Evolutionary conservation across 2,113 vertebrate genomes (phyloP), one percentile per base, ranked within the genome.

Genomic region (Coracopsis vasa): DNA sequence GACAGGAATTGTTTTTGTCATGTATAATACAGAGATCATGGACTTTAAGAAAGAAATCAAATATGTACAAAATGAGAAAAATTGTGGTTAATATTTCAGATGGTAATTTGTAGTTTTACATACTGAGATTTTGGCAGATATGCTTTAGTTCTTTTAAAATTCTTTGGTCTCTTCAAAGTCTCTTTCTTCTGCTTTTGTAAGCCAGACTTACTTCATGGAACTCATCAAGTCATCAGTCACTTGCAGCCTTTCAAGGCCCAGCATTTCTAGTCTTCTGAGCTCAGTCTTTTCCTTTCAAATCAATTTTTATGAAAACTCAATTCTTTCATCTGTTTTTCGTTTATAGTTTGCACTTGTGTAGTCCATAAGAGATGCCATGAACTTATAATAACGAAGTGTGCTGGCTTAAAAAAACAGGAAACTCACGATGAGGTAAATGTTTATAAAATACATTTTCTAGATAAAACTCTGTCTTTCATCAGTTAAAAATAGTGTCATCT

Each of bases 351-450:
- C 90, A 99, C 99, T 93, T 99, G 99, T 47, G 99, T 99, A 64
- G 99, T 99, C 95, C 99, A 99, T 98, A 99, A 99, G 97, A 98
- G 99, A 97, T 99, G 99, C 94, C 99, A 99, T 71, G 99, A 99
- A 97, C 99, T 99, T 97, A 99, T 99, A 94, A 99, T 99, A 97
- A 99, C 99, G 9, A 99, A 99, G 96, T 99, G 99, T 83, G 99
- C 99, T 50, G 99, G 99, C 31, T 97, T 99, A 97, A 99, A 99
- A 98, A 99, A 99, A 93, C 99, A 99, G 98, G 99, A 99, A 98
- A 98, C 99, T 66, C 98, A 98, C 0, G 99, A 99, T 74, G 99
- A 99, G 99, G 99, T 99, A 97, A 98, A 96, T 97, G 87, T 97
- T 97, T 96, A 88, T 58, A 75, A 70, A 74, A 64, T 37, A 58